phyloP scores from a whole-genome alignment of 1,140 invertebrate species.

The Drosophila truncata region DNA sequence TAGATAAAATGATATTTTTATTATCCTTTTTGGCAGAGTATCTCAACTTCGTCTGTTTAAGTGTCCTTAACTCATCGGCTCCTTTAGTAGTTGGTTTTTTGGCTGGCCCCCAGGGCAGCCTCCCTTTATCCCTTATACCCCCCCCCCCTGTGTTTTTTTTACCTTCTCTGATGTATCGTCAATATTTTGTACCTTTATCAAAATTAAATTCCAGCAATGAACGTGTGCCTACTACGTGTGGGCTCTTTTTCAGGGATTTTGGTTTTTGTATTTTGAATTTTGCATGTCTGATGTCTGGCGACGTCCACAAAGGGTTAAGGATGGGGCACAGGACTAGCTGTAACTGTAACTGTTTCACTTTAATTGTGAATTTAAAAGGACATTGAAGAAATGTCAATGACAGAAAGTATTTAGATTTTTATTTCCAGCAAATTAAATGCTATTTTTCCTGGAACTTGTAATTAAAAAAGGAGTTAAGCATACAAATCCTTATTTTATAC shows the following conservation, averaged over 20 bases:
- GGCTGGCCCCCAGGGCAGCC: conserved; percentile 1
- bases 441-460: neutral
- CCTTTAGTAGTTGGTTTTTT: conserved; percentile 19
- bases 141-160: neutral
- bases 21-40: conserved; percentile 8
- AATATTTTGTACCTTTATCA: conserved; percentile 85
- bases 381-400: neutral
- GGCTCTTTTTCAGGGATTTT: conserved; percentile 5
- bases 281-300: conserved; percentile 56
- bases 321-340: neutral
- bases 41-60: conserved; percentile 2
- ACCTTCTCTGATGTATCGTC: conserved; percentile 73
- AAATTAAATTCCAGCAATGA: conserved; percentile 80
- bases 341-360: conserved; percentile 7
- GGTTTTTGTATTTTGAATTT: conserved; percentile 44
- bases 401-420: neutral
- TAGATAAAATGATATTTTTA: neutral
- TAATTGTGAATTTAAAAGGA: conserved; percentile 18
- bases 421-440: neutral
- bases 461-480: neutral
- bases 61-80: neutral
- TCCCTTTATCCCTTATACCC: neutral
- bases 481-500: neutral
- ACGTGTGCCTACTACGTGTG: conserved; percentile 63
- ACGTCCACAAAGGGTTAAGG: neutral